A percentile compares a stretch with the other conserved stretches of the same genome.
Conservation (phyloP, 2,113 vertebrate genomes). For the Agelaius tricolor region DNA sequence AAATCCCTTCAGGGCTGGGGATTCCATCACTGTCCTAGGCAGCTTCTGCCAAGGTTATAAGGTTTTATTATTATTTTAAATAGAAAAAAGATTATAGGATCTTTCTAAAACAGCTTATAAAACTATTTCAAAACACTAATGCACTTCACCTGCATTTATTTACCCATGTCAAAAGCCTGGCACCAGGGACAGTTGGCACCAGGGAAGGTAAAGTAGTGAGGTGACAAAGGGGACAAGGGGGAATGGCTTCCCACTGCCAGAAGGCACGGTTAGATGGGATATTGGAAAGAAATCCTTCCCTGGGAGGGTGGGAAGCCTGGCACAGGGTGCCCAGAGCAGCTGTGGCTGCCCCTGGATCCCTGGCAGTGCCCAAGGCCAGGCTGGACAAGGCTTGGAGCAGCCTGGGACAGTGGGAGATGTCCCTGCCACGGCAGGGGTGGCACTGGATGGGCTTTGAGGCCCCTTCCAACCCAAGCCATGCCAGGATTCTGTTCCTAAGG, state of each 20-base stretch:
- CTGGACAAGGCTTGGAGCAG: accelerated
- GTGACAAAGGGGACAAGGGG: not conserved
- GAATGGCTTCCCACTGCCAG: not conserved
- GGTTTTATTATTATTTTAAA: not conserved
- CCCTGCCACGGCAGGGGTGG: not conserved
- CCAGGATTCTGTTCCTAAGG: not conserved
- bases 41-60: not conserved
- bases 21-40: not conserved
- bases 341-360: not conserved
- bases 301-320: not conserved
- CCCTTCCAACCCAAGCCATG: not conserved
- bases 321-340: not conserved
- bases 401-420: not conserved
- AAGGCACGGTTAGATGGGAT: not conserved
- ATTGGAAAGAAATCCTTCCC: not conserved
- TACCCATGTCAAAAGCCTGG: not conserved
- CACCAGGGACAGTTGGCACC: not conserved
- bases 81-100: not conserved
- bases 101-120: not conserved
- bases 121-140: not conserved
- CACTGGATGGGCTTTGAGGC: not conserved
- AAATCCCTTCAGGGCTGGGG: not conserved
- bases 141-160: not conserved
- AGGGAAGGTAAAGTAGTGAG: not conserved
- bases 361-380: not conserved